Percentiles rank a stretch among this genome's conserved stretches.
These are phyloP conservation scores for Geophilus truncorum DNA, from an alignment of 2,888 invertebrate species.

Conservation along the genomic window DNA sequence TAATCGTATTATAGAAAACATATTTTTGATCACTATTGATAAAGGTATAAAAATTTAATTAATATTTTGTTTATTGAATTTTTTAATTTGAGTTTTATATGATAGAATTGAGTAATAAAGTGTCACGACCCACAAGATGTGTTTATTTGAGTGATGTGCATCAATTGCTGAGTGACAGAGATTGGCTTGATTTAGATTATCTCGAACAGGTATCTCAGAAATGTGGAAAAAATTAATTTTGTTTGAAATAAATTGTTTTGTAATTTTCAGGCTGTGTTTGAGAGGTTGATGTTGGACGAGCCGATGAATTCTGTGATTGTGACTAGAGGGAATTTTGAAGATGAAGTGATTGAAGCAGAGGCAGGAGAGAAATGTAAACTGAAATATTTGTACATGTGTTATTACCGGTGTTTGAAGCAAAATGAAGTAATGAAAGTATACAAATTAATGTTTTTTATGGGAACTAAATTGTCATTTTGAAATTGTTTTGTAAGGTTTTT, in stretches of 20 bases:
- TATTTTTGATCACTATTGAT: slow-evolving; percentile 28
- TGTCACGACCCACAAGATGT: neutral
- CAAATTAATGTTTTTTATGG: no score
- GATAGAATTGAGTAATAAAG: neutral
- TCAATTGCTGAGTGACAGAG: neutral
- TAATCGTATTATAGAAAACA: slow-evolving; percentile 6
- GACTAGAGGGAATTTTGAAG: neutral
- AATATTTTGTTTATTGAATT: neutral
- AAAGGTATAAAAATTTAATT: slow-evolving; percentile 16
- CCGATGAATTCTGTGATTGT: slow-evolving; percentile 18
- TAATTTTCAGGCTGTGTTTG: slow-evolving; percentile 35
- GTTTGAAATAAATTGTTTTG: no score
- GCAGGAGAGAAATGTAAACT: slow-evolving; percentile 1
- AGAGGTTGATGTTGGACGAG: slow-evolving; percentile 36
- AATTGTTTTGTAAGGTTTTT: neutral
- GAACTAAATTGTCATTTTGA: no score
- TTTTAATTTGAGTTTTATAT: neutral
- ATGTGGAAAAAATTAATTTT: no score
- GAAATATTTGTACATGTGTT: slow-evolving; percentile 22
- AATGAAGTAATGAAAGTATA: slow-evolving; percentile 8
- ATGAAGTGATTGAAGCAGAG: neutral
- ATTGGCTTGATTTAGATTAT: neutral
- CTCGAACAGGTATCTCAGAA: slow-evolving; percentile 4
- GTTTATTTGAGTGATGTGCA: slow-evolving; percentile 29
- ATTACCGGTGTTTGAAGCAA: neutral